Percentiles rank a stretch among this genome's conserved stretches.
phyloP scores from a whole-genome alignment of 1,140 invertebrate species.

The Olivierus martensii region DNA sequence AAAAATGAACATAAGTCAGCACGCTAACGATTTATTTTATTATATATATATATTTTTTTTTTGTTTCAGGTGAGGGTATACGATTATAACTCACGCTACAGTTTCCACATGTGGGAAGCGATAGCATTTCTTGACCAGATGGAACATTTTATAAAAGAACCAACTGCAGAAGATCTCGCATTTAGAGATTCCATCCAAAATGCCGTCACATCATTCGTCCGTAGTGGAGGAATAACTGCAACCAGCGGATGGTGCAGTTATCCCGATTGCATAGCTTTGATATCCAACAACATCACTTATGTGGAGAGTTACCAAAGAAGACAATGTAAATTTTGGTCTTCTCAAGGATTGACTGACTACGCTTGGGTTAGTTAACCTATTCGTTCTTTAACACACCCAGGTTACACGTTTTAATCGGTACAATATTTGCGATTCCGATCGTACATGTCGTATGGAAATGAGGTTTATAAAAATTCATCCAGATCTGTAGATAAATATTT shows the following conservation, averaged over 20 bases:
- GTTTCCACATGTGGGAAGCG: conserved; percentile 19
- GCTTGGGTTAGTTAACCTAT: conserved; percentile 14
- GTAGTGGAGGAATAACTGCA: conserved; percentile 4
- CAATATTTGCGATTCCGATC: no score
- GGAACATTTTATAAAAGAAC: conserved; percentile 8
- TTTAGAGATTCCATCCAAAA: conserved; percentile 14
- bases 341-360: conserved; percentile 8
- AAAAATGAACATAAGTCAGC: no score
- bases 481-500: no score
- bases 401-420: no score
- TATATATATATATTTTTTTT: neutral
- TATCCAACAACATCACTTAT: conserved; percentile 6
- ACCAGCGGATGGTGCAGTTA: conserved; percentile 4
- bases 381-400: no score
- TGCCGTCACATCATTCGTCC: conserved; percentile 13
- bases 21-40: no score
- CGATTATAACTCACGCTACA: conserved; percentile 16
- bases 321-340: conserved; percentile 15
- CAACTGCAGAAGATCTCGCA: conserved; percentile 9
- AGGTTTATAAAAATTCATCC: no score
- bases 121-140: conserved; percentile 18
- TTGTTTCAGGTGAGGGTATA: conserved; percentile 13
- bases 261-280: neutral
- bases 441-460: no score
- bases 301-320: conserved; percentile 3